phyloP scores from a whole-genome alignment of 2,888 invertebrate species.

The Liodrosophila aerea region DNA sequence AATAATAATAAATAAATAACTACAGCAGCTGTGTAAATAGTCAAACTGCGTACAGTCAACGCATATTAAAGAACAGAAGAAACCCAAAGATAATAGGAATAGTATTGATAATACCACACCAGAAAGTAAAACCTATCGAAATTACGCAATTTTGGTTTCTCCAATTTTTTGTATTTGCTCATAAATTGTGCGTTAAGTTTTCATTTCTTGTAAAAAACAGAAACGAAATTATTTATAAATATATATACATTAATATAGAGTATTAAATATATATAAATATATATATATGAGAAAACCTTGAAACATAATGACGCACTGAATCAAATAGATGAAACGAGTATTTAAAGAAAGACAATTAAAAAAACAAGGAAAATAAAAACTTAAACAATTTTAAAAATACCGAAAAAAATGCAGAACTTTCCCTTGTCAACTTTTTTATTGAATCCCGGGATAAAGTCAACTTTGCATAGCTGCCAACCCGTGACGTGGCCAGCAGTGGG shows the following conservation, averaged over 20 bases:
- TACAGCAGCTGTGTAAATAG: constrained; percentile 74
- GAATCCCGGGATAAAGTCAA: constrained; percentile 2
- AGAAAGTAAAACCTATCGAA: constrained; percentile 28
- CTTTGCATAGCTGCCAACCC: constrained; percentile 31
- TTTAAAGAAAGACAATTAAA: constrained; percentile 73
- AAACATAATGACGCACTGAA: constrained; percentile 81
- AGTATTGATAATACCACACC: constrained; percentile 10
- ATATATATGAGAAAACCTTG: constrained; percentile 54
- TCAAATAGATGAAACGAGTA: constrained; percentile 81
- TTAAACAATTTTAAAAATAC: constrained; percentile 56
- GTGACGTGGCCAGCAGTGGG: not conserved
- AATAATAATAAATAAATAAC: constrained; percentile 42
- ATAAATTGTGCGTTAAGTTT: constrained; percentile 27
- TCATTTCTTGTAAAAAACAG: constrained; percentile 47
- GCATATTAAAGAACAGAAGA: constrained; percentile 39
- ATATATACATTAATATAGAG: constrained; percentile 54
- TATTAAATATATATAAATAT: constrained; percentile 60
- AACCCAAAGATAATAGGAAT: constrained; percentile 9
- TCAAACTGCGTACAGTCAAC: constrained; percentile 51
- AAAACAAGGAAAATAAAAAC: constrained; percentile 53
- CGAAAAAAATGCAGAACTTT: not conserved
- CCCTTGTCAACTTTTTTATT: constrained; percentile 16
- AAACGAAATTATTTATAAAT: constrained; percentile 22
- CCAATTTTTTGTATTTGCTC: constrained; percentile 23
- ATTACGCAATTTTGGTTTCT: constrained; percentile 24